phyloP scores from a whole-genome alignment of 2,113 vertebrate genomes.

The Meriones unguiculatus region DNA sequence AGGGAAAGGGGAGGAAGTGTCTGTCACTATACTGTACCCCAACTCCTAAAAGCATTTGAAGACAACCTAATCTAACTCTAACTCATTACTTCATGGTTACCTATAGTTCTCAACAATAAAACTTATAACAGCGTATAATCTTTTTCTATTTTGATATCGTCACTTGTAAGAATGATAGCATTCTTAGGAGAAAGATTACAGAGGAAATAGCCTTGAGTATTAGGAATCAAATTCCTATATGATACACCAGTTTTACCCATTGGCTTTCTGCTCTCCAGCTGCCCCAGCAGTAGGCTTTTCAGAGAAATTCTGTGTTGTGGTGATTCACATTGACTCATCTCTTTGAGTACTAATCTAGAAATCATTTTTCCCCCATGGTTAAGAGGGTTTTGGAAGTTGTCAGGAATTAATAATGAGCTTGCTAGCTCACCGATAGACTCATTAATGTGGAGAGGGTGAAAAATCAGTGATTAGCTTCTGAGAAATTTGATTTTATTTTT shows the following conservation, averaged over 20 bases:
- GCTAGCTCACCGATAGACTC: neutral
- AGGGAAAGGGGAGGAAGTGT: neutral
- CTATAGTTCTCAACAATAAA: neutral
- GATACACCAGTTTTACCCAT: neutral
- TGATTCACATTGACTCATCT: neutral
- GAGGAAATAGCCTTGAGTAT: neutral
- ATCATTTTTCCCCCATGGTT: neutral
- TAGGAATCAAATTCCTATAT: neutral
- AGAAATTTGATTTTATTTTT: constrained; percentile 38
- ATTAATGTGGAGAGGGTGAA: neutral
- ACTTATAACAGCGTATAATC: neutral
- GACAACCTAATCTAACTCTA: neutral
- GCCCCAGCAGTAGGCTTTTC: neutral
- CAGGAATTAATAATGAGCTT: constrained; percentile 50
- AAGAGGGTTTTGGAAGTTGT: constrained; percentile 31
- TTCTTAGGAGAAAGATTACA: neutral
- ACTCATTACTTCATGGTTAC: neutral
- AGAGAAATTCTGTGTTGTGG: neutral
- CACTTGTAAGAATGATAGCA: neutral
- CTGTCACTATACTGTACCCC: neutral
- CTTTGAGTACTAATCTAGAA: neutral
- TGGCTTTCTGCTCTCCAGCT: neutral
- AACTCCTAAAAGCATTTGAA: neutral
- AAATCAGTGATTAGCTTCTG: neutral
- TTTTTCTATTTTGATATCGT: neutral